Evolutionary conservation across 2,113 vertebrate species (phyloP), one percentile per base, ranked within the genome.

Genomic region (Gopherus evgoodei): DNA sequence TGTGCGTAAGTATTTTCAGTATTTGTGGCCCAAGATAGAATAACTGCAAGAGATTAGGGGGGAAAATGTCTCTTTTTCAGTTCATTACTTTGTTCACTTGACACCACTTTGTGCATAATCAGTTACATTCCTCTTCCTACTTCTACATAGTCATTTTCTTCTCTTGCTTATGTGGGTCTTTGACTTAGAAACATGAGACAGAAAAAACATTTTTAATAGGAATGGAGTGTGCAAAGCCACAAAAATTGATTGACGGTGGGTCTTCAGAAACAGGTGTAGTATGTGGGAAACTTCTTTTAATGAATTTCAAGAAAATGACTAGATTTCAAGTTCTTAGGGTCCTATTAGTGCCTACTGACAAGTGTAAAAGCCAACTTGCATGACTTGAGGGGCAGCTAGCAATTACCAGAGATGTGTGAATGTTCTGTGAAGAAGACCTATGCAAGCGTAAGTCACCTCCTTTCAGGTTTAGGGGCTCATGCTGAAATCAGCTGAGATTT

Each of bases 1-100:
- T 0, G 12, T 85, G 4, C 0, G 0, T 3, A 24, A 24, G 4
- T 9, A 27, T 0, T 17, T 0, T 1, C 56, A 16, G 10, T 22
- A 25, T 4, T 1, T 27, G 0, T 53, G 16, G 38, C 91, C 4
- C 1, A 6, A 1, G 7, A 16, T 3, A 10, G 0, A 29, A 0
- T 27, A 2, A 69, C 4, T 0, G 5, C 10, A 31, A 38, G 22
- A 47, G 31, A 13, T 54, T 62, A 35, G 38, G 13, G 6, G 11
- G 2, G 1, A 50, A n/a, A 88, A 81, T 6, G n/a, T 22, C n/a
- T 72, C 65, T 38, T 72, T 0, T 7, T 44, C 29, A 10, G 44
- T 81, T 62, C 56, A 72, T 76, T 52, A 76, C 56, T 81, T 79
- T 38, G 31, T 24, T 53, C 80, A 22, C 0, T 24, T 4, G 11